Evolutionary conservation across 2,113 vertebrate species (phyloP), one percentile per base, ranked within the genome.

Genomic region (Gracilinanus agilis): DNA sequence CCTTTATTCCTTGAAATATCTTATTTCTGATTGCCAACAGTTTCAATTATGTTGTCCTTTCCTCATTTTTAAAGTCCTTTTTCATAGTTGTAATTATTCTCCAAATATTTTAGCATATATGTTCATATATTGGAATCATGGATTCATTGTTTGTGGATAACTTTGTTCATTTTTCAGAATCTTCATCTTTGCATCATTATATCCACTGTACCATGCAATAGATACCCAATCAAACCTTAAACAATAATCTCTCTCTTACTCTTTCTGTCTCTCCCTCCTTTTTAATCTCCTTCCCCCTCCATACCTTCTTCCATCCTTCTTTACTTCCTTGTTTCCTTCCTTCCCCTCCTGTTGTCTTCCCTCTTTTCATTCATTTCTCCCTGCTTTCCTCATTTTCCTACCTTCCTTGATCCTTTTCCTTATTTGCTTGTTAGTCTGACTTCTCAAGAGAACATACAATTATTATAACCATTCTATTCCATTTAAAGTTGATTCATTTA

Each of bases 401-500:
- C 1, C 19, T 83, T 83, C 3, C 13, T 83, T 83, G 6, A 23
- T 1, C 67, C 13, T 7, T 21, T 83, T 67, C 12, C 58, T 67
- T 67, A 40, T 21, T 83, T 83, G 34, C 7, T 5, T 40, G 19
- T 19, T 23, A 83, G 40, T 83, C n/a, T 83, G 67, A 9, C 16
- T 75, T 75, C 67, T 75, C 34, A n/a, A 13, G 25, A 24, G 11
- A 29, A 90, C 24, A 44, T 29, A 90, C 0, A 89, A 10, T 53
- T 27, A 13, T 27, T 49, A 44, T 89, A 44, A 90, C 3, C 10
- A 44, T 29, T 53, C 27, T 53, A 49, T 53, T 90, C n/a, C 49
- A 44, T 11, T 19, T 54, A 92, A 94, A 19, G 13, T 53, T 92
- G 9, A 40, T 93, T 91, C 55, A 91, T 92, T 91, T 93, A 21